phyloP scores from a whole-genome alignment of 1,140 invertebrate genomes.

The Kradibia gibbosae region DNA sequence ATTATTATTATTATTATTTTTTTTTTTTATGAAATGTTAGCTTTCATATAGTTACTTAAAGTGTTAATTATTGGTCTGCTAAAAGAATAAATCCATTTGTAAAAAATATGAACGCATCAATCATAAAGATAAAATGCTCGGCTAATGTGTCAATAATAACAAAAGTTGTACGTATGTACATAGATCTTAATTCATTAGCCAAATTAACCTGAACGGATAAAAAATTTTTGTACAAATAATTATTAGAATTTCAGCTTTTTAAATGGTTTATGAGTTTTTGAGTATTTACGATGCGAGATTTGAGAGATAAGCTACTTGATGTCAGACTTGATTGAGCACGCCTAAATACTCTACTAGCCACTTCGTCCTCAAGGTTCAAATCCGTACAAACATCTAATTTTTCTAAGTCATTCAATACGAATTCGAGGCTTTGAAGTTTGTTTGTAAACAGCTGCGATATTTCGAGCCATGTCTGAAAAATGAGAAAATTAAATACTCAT shows the following conservation, averaged over 20 bases:
- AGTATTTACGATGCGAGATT: conserved; percentile 61
- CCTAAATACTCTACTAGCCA: conserved; percentile 54
- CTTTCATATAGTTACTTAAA: conserved; percentile 36
- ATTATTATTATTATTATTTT: conserved; percentile 3
- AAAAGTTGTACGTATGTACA: conserved; percentile 57
- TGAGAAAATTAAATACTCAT: background rate
- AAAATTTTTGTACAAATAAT: conserved; percentile 61
- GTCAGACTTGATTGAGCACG: conserved; percentile 63
- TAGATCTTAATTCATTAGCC: conserved; percentile 53
- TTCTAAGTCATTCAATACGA: conserved; percentile 61
- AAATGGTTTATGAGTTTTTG: conserved; percentile 67
- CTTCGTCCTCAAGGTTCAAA: conserved; percentile 55
- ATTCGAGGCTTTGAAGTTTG: conserved; percentile 61
- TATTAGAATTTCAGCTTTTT: conserved; percentile 67
- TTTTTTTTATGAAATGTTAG: conserved; percentile 27
- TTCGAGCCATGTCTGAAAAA: conserved; percentile 65
- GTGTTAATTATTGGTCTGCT: conserved; percentile 32
- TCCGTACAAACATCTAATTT: conserved; percentile 62
- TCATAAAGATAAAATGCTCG: conserved; percentile 39
- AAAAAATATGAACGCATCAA: conserved; percentile 37
- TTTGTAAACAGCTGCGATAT: conserved; percentile 61
- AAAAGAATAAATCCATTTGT: conserved; percentile 35
- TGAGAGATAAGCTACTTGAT: conserved; percentile 65
- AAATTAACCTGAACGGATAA: conserved; percentile 59
- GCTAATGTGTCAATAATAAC: conserved; percentile 49